Evolutionary conservation across 2,113 vertebrate genomes (phyloP), one percentile per base, ranked within the genome.

Genomic region (Hippocampus zosterae): DNA sequence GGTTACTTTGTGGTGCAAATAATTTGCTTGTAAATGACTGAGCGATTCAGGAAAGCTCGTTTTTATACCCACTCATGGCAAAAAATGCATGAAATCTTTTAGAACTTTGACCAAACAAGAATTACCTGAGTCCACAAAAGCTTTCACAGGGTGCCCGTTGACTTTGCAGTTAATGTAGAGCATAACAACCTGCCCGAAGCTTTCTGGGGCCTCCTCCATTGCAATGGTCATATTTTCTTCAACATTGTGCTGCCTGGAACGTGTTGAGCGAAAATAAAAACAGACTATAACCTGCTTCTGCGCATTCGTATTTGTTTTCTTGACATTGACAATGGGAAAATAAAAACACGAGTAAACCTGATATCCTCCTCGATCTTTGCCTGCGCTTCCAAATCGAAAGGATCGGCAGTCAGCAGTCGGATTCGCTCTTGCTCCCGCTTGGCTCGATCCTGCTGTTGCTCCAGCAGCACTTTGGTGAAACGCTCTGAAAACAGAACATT

Each of bases 181-280:
- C 97, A 99, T 99, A 75, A 98, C 97, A 81, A 99, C 97, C 88
- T 98, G 97, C 67, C 97, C 97, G 81, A 99, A 99, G 83, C 97
- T 99, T 88, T 99, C 97, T 0, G 97, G 97, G 0, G 97, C 96
- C 85, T 99, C 97, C 81, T 99, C 97, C 97, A 99, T 99, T 0
- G 97, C 97, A 88, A 99, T 98, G 0, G 96, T 98, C 97, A 98
- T 99, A 75, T 99, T 99, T 88, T 99, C 97, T 80, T 99, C 97
- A 62, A 99, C 98, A 77, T 99, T 99, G 82, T 98, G 96, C 84
- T 98, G 97, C 90, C 97, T 99, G 88, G 1, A 85, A 88, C 65
- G 73, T 48, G 18, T 42, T 21, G 69, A 41, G 50, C 16, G 23
- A 42, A 4, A 62, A 53, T 12, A 2, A 63, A 67, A 72, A 67